A percentile compares a stretch with the other conserved stretches of the same genome.
Evolutionary conservation across 64 coral and sea anemone genomes (phyloP).

Genomic region (Pocillopora verrucosa): DNA sequence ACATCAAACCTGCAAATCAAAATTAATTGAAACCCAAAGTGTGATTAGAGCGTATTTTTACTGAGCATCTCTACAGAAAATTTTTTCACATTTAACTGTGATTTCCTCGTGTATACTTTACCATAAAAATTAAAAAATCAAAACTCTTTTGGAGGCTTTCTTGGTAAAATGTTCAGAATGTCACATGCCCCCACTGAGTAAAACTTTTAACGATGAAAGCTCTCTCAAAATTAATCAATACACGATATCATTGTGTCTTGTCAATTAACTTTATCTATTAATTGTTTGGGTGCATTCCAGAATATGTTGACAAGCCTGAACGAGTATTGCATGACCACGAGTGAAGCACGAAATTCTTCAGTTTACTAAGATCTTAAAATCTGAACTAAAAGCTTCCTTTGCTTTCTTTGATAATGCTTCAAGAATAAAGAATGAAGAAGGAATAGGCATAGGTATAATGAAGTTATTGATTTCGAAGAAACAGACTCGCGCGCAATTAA

Average conservation of each 20-base stretch:
- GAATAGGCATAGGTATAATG: not conserved
- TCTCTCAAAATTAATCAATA: too few relatives aligned
- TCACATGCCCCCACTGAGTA: too few relatives aligned
- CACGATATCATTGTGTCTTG: not conserved
- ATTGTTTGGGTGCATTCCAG: constrained; percentile 3
- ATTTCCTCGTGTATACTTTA: too few relatives aligned
- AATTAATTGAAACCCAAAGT: not conserved
- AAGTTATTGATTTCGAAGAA: not conserved
- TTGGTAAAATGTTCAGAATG: too few relatives aligned
- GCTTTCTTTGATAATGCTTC: not conserved
- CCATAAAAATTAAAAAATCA: too few relatives aligned
- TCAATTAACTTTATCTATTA: not conserved
- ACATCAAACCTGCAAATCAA: constrained; percentile 83
- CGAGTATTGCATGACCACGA: not conserved
- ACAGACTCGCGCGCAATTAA: not conserved
- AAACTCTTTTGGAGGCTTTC: too few relatives aligned
- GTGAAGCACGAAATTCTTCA: not conserved
- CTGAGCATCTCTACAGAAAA: not conserved
- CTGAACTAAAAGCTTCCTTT: not conserved
- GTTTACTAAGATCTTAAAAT: not conserved
- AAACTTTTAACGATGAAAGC: too few relatives aligned
- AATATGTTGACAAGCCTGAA: not conserved
- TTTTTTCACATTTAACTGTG: too few relatives aligned
- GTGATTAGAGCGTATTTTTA: not conserved
- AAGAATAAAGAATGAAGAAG: not conserved